These are phyloP conservation scores for Leucoma salicis DNA, from an alignment of 2,888 invertebrate species.

Conservation along the genomic window DNA sequence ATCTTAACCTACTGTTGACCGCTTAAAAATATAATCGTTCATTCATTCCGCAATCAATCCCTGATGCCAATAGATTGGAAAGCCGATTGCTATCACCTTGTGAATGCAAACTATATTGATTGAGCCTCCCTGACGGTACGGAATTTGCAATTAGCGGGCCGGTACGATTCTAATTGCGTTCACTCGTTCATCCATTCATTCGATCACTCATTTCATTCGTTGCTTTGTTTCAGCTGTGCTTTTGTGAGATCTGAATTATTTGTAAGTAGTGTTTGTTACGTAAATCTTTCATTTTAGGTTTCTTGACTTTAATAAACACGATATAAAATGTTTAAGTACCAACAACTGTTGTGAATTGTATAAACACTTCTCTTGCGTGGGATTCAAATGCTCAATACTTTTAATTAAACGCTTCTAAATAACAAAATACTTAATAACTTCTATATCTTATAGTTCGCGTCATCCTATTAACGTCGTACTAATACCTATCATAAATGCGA, in stretches of 20 bases:
- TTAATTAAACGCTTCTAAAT: too few species aligned
- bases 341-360: too few species aligned
- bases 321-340: too few species aligned
- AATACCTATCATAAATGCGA: too few species aligned
- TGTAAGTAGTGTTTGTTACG: constrained; percentile 1
- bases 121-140: constrained; percentile 43
- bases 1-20: constrained; percentile 23
- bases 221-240: constrained; percentile 38
- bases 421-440: too few species aligned
- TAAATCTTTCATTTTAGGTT: background rate
- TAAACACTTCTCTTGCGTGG: too few species aligned
- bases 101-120: constrained; percentile 47
- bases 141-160: constrained; percentile 61
- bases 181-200: constrained; percentile 35
- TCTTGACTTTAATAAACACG: too few species aligned
- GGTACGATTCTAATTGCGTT: constrained; percentile 53
- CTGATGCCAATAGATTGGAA: constrained; percentile 40
- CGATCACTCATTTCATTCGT: constrained; percentile 31
- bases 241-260: constrained; percentile 29
- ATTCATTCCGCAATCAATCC: constrained; percentile 30
- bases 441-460: too few species aligned
- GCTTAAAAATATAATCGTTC: constrained; percentile 44
- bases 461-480: too few species aligned
- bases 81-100: constrained; percentile 43
- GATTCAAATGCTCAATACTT: too few species aligned